Conservation (phyloP, 2,797 vertebrate genomes). For the Bovichtus diacanthus region DNA sequence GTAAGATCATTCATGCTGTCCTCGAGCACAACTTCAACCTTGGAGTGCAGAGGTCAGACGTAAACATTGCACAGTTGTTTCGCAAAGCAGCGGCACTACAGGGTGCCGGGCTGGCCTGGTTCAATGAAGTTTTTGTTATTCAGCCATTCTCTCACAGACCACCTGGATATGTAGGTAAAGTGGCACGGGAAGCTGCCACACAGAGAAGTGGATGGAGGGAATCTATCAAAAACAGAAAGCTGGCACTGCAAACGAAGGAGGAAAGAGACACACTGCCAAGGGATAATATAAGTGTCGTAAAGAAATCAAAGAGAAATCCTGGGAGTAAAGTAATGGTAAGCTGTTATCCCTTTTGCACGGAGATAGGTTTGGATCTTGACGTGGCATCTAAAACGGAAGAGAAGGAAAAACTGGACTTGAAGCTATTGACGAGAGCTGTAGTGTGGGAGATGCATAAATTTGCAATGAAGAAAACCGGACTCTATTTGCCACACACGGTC, state of each 20-base stretch:
- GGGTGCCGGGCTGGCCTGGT: not conserved
- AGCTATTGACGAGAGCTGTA: slow-evolving; percentile 20
- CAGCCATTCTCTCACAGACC: not conserved
- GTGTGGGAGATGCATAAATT: slow-evolving; percentile 36
- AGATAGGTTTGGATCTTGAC: slow-evolving; percentile 35
- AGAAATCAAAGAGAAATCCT: not conserved
- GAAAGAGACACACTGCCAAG: not conserved
- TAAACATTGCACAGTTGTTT: not conserved
- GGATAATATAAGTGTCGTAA: not conserved
- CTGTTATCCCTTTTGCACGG: not conserved
- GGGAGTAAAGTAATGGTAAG: rapidly evolving
- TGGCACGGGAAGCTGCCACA: not conserved
- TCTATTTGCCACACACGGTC: not conserved
- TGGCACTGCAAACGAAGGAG: slow-evolving; percentile 32
- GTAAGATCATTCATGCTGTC: slow-evolving; percentile 3
- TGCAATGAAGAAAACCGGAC: rapidly evolving
- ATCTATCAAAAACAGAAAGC: not conserved
- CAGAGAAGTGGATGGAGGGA: slow-evolving; percentile 9
- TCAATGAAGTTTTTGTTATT: slow-evolving; percentile 20
- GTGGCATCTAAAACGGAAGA: not conserved
- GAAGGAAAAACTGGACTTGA: slow-evolving; percentile 33
- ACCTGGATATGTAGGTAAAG: not conserved
- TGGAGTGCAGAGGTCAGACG: not conserved
- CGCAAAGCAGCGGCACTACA: rapidly evolving
- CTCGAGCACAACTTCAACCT: slow-evolving; percentile 49